Base-by-base conservation (phyloP, 2,888 invertebrate genomes). In the Bembecia ichneumoniformis region DNA sequence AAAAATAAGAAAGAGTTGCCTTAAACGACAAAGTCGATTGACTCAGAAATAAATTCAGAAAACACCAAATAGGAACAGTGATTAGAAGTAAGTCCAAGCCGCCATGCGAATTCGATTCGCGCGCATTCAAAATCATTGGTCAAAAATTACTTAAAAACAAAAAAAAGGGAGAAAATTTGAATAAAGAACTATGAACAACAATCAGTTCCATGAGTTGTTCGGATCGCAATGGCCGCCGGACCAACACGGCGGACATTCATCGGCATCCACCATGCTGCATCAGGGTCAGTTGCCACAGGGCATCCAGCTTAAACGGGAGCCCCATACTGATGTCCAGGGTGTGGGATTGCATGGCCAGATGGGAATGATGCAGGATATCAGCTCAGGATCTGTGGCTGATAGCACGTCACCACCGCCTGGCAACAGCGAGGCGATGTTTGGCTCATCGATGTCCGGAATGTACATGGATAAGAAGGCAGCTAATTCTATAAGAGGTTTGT, bases 401-500 rank as follows among this genome's bases (percentile, higher is more conserved):
- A 90, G 90, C 56, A 89, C 90, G 9, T 90, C 90, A 0, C 90
- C 90, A 0, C 90, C 91, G 0, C 89, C 90, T 0, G 81, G 83
- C 11, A 74, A 71, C 59, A 77, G 77, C 53, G 84, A 84, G 44
- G 79, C 80, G n/a, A 79, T 87, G 74, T 80, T 82, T 55, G 82
- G 84, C 47, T 75, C 87, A 0, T 77, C 81, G 0, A 74, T 87
- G 52, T 74, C 82, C 16, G 82, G 80, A 34, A 82, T 87, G 81
- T 89, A 87, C 51, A 88, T 89, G 74, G 89, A 90, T 59, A 86
- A 89, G 71, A 90, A 90, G 71, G 89, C 87, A 53, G 90, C 89
- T 49, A 91, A 91, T 70, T 91, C 91, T 48, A 91, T 91, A 58
- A 79, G 91, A 91, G 91, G 91, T 91, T 60, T 55, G 60, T 52